phyloP scores from a whole-genome alignment of 2,888 invertebrate genomes.

The Amblyjoppa fuscipennis region DNA sequence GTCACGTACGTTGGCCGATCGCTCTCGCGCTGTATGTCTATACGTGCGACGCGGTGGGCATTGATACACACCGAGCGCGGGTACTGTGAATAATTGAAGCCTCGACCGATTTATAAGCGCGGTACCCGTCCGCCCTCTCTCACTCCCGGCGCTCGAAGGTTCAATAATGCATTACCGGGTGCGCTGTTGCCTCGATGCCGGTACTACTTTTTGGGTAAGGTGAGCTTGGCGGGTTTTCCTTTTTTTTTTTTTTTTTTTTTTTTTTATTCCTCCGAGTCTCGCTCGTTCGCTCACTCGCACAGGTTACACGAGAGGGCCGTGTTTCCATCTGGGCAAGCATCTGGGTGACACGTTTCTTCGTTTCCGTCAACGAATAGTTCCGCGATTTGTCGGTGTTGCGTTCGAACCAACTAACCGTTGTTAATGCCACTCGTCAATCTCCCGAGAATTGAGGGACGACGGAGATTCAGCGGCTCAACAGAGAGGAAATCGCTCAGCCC shows the following conservation, averaged over 20 bases:
- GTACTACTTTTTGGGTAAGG: not conserved
- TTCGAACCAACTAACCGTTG: not conserved
- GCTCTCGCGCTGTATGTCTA: slow-evolving; percentile 4
- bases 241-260: not conserved
- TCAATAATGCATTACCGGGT: slow-evolving; percentile 61
- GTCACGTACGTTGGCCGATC: slow-evolving; percentile 52
- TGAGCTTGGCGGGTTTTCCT: not conserved
- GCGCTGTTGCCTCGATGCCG: slow-evolving; percentile 35
- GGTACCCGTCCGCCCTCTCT: slow-evolving; percentile 32
- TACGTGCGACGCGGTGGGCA: slow-evolving; percentile 47
- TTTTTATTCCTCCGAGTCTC: not conserved
- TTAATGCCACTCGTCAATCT: not conserved
- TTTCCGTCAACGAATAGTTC: slow-evolving; percentile 57
- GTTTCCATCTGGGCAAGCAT: slow-evolving; percentile 62
- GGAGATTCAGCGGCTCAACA: not conserved
- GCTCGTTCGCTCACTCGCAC: not conserved
- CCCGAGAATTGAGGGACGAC: not conserved
- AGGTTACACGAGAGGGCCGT: not conserved
- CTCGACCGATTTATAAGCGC: slow-evolving; percentile 63
- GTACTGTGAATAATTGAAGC: slow-evolving; percentile 63
- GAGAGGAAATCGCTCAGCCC: not conserved
- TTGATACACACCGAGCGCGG: slow-evolving; percentile 60
- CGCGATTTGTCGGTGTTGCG: slow-evolving; percentile 43
- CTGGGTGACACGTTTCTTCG: slow-evolving; percentile 62
- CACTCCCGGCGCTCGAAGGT: slow-evolving; percentile 54